These are phyloP conservation scores for Forbesichthys papilliferus DNA, from an alignment of 2,113 vertebrate genomes.

Conservation along the genomic window DNA sequence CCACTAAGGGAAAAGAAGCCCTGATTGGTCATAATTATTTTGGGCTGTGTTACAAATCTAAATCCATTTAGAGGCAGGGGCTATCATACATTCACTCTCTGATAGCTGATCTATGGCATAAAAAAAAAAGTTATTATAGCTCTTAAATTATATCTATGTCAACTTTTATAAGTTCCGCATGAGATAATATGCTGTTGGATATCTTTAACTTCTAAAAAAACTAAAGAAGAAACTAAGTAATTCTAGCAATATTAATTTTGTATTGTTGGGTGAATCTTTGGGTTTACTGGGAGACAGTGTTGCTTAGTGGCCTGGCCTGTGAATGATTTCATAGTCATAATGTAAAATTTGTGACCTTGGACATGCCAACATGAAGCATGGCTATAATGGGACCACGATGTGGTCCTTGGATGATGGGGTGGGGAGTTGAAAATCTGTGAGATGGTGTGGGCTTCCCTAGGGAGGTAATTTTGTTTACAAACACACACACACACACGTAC, in stretches of 20 bases:
- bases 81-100: no score
- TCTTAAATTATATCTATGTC: no score
- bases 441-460: constrained; percentile 4
- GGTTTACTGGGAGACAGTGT: neutral
- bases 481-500: neutral
- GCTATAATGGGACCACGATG: constrained; percentile 17
- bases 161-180: no score
- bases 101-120: no score
- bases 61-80: no score
- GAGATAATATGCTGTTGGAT: neutral
- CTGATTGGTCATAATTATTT: no score
- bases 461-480: neutral
- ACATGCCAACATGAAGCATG: constrained; percentile 57
- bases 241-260: no score
- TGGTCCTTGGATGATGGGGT: neutral
- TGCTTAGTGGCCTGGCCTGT: no score
- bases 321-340: neutral
- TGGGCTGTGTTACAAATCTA: no score
- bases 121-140: no score
- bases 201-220: neutral
- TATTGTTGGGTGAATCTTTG: neutral
- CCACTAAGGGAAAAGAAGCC: no score
- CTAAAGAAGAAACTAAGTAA: no score
- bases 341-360: constrained; percentile 29
- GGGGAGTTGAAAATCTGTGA: neutral